Conservation (phyloP, 2,797 vertebrate species). For the Buceros bicornis region DNA sequence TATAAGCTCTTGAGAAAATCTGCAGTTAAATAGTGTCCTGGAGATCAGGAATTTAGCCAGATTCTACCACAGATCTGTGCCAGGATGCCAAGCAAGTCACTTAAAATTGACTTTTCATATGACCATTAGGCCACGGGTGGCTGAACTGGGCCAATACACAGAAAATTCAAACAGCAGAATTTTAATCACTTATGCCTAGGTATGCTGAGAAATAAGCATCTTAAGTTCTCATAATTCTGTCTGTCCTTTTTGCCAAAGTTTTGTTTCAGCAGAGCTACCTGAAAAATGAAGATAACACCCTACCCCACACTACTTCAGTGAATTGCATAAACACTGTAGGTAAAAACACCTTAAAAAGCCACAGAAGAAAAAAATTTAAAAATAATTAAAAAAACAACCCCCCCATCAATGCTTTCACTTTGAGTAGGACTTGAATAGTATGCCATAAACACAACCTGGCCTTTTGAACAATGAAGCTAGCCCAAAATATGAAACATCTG, state of each 20-base stretch:
- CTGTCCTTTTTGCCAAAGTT: not conserved
- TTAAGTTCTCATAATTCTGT: not conserved
- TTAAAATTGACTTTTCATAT: not conserved
- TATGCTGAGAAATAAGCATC: not conserved
- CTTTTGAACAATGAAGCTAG: not conserved
- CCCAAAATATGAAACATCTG: not conserved
- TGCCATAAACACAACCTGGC: not conserved
- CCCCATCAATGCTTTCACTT: not conserved
- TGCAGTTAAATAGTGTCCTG: not conserved
- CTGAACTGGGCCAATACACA: not conserved
- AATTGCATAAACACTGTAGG: not conserved
- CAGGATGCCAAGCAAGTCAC: not conserved
- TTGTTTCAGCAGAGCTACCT: not conserved
- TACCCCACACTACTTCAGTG: not conserved
- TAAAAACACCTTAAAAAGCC: not conserved
- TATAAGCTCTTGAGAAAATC: not conserved
- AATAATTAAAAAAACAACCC: not conserved
- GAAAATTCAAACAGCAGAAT: not conserved
- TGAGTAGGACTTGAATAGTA: not conserved
- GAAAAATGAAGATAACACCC: not conserved
- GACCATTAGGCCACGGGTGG: not conserved
- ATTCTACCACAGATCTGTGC: not conserved
- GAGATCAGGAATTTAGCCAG: constrained; percentile 25
- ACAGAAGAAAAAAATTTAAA: not conserved
- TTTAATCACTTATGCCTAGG: not conserved